A percentile compares a stretch with the other conserved stretches of the same genome.
Evolutionary conservation across 2,888 invertebrate genomes (phyloP).

Genomic region (Aspidapion aeneum): DNA sequence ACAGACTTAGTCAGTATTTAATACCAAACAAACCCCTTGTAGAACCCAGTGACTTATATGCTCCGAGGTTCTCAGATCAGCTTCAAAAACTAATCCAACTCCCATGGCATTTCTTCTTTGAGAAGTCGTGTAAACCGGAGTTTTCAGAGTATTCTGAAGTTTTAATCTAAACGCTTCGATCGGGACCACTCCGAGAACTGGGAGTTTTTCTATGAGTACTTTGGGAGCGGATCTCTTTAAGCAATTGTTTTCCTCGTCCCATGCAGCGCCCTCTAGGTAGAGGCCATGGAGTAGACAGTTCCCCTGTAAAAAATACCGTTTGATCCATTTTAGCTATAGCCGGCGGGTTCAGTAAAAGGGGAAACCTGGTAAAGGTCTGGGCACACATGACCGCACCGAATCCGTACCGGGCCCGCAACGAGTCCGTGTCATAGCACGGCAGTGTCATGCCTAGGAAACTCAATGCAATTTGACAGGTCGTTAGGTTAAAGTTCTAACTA

Average conservation of each 20-base stretch:
- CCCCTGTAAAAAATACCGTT: conserved; percentile 60
- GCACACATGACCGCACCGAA: no score
- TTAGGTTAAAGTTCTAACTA: no score
- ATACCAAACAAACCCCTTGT: conserved; percentile 83
- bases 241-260: conserved; percentile 70
- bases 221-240: conserved; percentile 76
- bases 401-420: no score
- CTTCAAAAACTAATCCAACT: conserved; percentile 86
- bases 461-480: no score
- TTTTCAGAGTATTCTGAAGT: conserved; percentile 80
- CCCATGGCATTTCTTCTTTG: conserved; percentile 87
- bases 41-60: conserved; percentile 88
- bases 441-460: no score
- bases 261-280: conserved; percentile 84
- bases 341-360: no score
- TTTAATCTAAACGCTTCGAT: conserved; percentile 81
- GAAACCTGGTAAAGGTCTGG: no score
- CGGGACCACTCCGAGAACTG: conserved; percentile 81
- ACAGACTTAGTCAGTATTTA: conserved; percentile 66
- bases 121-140: conserved; percentile 90
- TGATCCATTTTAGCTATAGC: no score
- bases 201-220: conserved; percentile 79
- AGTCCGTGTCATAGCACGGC: no score
- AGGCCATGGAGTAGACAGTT: conserved; percentile 72
- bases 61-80: conserved; percentile 77